These are phyloP conservation scores for Papilio polytes DNA, from an alignment of 1,140 invertebrate genomes.

Conservation along the genomic window DNA sequence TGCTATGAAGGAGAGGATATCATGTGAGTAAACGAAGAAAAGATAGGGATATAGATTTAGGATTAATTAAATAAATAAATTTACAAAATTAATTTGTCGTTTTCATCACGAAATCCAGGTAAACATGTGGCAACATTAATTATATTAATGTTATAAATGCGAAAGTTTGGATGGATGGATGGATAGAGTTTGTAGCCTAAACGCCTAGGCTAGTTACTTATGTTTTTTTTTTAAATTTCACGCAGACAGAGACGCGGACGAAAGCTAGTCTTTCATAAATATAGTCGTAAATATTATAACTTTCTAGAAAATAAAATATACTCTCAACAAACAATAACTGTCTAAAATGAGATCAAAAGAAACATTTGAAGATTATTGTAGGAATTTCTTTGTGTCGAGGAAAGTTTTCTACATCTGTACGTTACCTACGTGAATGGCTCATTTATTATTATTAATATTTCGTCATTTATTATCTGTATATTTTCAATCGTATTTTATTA, in stretches of 20 bases:
- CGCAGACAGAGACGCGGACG: too few relatives aligned
- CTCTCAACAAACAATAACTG: slow-evolving; percentile 9
- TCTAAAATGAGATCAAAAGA: slow-evolving; percentile 19
- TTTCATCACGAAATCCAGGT: neutral
- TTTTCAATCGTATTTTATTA: neutral
- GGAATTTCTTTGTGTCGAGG: neutral
- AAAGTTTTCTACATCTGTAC: neutral
- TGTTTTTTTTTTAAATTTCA: too few relatives aligned
- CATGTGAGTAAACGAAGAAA: slow-evolving; percentile 50
- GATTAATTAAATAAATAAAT: neutral
- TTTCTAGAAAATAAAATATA: neutral
- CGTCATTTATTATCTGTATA: neutral
- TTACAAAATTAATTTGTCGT: neutral
- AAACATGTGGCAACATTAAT: neutral
- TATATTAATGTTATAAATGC: too few relatives aligned
- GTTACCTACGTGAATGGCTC: neutral
- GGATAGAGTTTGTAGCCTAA: too few relatives aligned
- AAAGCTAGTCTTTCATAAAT: too few relatives aligned
- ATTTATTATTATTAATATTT: slow-evolving; percentile 5
- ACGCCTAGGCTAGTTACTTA: too few relatives aligned
- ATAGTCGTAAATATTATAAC: slow-evolving; percentile 34
- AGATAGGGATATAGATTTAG: neutral
- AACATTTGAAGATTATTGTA: neutral
- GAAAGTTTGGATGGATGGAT: too few relatives aligned
- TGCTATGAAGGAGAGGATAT: slow-evolving; percentile 70